Base-by-base conservation (phyloP, 2,113 vertebrate genomes). In the Gobio gobio region DNA sequence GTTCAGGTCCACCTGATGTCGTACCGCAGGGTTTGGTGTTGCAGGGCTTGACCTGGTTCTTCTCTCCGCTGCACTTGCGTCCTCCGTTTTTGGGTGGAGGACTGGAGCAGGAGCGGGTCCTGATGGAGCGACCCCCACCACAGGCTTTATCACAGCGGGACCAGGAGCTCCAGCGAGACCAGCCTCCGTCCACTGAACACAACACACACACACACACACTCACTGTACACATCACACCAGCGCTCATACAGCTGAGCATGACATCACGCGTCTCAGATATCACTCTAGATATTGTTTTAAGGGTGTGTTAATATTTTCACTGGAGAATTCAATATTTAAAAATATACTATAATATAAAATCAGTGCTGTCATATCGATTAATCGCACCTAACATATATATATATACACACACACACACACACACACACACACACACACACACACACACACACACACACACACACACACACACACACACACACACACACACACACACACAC, bases 51-150 rank as follows among this genome's bases (percentile, higher is more conserved):
- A 94, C 91, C 2, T 97, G 96, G 92, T 96, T 96, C 88, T 94
- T 95, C 91, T 96, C 96, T 51, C 96, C 96, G 0, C 88, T 83
- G 83, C 97, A 97, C n/a, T 90, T 93, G 75, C 58, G 90, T 0
- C 97, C 97, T 10, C 96, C 95, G 0, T 98, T 97, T 88, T 98
- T 97, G 64, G 96, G 95, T 0, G 97, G 97, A n/a, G 97, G 96
- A 83, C 96, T 96, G 13, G 94, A 94, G 87, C 96, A 97, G 54
- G 94, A 94, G 64, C 95, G 94, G 0, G 94, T 97, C 59, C 96
- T 95, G 59, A 96, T 91, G 1, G 97, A 96, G 66, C 90, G 95
- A 0, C 97, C 97, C 0, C 96, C 95, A 0, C 95, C 96, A 3
- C 97, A 98, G 22, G 81, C 91, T 43, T 95, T 94, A 91, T 97